Evolutionary conservation across 1,140 invertebrate genomes (phyloP).

Genomic region (Ips typographus): DNA sequence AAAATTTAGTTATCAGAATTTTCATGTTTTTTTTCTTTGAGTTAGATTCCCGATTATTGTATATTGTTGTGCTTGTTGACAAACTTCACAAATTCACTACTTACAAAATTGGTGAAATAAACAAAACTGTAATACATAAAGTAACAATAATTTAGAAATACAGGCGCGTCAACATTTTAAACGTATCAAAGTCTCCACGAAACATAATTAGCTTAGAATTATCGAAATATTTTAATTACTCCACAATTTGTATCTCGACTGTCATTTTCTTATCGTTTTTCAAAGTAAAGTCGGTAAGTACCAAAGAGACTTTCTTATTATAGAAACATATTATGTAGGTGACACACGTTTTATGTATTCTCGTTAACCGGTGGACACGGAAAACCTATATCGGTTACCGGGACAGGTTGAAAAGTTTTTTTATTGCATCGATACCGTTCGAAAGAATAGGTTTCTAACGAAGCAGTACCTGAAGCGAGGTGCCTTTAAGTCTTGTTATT

Average conservation of each 20-base stretch:
- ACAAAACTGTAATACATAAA: too few species aligned
- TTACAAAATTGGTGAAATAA: too few species aligned
- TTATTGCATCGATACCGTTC: neutral
- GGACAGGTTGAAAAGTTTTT: slow-evolving; percentile 12
- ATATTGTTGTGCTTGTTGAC: too few species aligned
- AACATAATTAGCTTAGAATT: slow-evolving; percentile 28
- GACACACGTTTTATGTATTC: slow-evolving; percentile 30
- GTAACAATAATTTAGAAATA: too few species aligned
- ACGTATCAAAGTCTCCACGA: neutral
- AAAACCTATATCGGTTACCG: slow-evolving; percentile 15
- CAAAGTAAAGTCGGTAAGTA: slow-evolving; percentile 34
- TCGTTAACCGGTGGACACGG: slow-evolving; percentile 24
- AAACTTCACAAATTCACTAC: too few species aligned
- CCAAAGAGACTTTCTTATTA: slow-evolving; percentile 34
- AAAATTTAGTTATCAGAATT: too few species aligned
- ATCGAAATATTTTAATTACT: slow-evolving; percentile 36
- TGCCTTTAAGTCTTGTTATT: too few species aligned
- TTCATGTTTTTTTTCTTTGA: too few species aligned
- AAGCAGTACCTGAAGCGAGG: too few species aligned
- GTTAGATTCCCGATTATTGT: too few species aligned
- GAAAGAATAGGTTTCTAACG: neutral
- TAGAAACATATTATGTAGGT: slow-evolving; percentile 32
- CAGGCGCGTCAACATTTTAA: too few species aligned
- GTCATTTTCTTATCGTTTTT: slow-evolving; percentile 29
- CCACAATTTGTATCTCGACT: slow-evolving; percentile 30